Evolutionary conservation across 2,797 vertebrate species (phyloP).

Genomic region (Enteromius fasciolatus): DNA sequence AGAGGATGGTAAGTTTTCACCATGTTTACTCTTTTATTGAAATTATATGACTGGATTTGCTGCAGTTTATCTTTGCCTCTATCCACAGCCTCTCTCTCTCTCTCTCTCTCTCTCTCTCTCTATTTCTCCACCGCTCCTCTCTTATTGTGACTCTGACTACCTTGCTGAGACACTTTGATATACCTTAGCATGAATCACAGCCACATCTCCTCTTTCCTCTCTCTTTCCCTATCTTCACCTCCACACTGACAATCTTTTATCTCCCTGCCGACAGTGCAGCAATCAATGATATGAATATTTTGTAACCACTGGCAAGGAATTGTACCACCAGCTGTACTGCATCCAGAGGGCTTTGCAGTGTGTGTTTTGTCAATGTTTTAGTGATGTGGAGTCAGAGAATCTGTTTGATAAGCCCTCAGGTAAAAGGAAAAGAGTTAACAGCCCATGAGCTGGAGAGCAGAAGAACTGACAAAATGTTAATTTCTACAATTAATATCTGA

Average conservation of each 20-base stretch:
- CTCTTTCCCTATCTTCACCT: background rate
- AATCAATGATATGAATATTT: conserved; percentile 45
- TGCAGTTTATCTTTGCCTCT: conserved; percentile 20
- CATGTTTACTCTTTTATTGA: conserved; percentile 15
- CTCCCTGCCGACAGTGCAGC: conserved; percentile 3
- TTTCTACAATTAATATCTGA: background rate
- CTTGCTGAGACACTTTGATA: background rate
- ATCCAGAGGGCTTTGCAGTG: background rate
- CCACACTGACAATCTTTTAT: conserved; percentile 26
- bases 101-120: background rate
- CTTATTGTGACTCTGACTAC: background rate
- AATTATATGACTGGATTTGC: conserved; percentile 10
- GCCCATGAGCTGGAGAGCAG: background rate
- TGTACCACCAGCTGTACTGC: background rate
- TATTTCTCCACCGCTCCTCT: background rate
- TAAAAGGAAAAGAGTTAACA: background rate
- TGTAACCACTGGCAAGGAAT: conserved; percentile 7
- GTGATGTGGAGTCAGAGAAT: conserved; percentile 13
- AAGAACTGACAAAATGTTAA: background rate
- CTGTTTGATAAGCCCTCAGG: background rate
- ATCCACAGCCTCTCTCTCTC: background rate
- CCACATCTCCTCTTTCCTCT: background rate
- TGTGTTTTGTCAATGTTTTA: conserved; percentile 14
- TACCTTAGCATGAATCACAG: conserved; percentile 15
- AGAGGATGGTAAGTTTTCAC: too few species aligned